Percentiles rank a stretch among this genome's conserved stretches.
phyloP scores from a whole-genome alignment of 1,140 invertebrate genomes.

The Drosophila lacertosa region DNA sequence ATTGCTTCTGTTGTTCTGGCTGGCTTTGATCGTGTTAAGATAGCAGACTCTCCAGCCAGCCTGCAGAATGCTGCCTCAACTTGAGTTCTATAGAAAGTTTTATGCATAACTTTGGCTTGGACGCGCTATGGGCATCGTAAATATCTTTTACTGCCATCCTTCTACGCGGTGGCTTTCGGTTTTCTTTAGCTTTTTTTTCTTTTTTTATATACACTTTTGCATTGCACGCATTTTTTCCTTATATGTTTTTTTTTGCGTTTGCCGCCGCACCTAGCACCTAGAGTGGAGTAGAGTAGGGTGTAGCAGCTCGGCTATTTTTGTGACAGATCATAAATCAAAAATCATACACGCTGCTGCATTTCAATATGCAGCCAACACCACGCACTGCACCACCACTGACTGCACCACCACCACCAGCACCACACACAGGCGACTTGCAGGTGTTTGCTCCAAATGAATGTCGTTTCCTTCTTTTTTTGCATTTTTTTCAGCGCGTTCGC shows the following conservation, averaged over 20 bases:
- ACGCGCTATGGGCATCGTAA: conserved; percentile 70
- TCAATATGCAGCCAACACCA: conserved; percentile 50
- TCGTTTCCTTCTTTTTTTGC: conserved; percentile 18
- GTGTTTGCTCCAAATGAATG: conserved; percentile 75
- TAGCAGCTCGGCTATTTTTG: conserved; percentile 65
- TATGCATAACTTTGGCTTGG: conserved; percentile 75
- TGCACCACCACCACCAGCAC: too few relatives aligned
- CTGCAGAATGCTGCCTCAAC: conserved; percentile 24
- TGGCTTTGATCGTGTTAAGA: conserved; percentile 83
- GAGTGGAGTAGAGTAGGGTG: conserved; percentile 38
- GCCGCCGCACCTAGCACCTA: conserved; percentile 31
- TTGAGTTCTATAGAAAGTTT: conserved; percentile 78
- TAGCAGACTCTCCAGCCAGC: conserved; percentile 39
- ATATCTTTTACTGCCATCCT: conserved; percentile 80
- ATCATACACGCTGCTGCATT: conserved; percentile 72
- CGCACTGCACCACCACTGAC: conserved; percentile 4
- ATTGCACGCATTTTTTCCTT: conserved; percentile 10
- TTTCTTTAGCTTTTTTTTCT: conserved; percentile 30
- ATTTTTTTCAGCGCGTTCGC: background rate
- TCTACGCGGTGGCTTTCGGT: conserved; percentile 50
- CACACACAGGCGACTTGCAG: conserved; percentile 51
- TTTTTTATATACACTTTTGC: background rate
- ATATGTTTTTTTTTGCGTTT: too few relatives aligned
- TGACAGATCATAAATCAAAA: conserved; percentile 83
- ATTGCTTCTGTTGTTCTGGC: conserved; percentile 82